These are phyloP conservation scores for Lucifuga dentata DNA, from an alignment of 2,113 vertebrate species.

Conservation along the genomic window DNA sequence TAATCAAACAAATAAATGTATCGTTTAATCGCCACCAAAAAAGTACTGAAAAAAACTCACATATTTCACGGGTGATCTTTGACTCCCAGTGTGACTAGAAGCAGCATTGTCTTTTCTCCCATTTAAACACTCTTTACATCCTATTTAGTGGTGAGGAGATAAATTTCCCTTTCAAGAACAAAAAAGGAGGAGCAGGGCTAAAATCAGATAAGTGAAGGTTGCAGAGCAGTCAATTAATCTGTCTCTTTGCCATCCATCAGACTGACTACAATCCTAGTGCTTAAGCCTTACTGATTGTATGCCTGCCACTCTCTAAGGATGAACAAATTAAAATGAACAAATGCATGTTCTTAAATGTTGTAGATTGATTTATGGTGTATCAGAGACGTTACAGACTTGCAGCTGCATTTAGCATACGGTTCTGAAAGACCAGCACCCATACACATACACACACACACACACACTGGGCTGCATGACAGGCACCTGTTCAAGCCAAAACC, in stretches of 20 bases:
- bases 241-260: conserved; percentile 78
- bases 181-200: conserved; percentile 72
- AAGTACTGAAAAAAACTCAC: background rate
- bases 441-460: no score
- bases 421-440: background rate
- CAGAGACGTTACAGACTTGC: conserved; percentile 37
- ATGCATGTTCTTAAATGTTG: conserved; percentile 35
- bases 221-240: conserved; percentile 76
- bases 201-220: conserved; percentile 78
- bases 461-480: conserved; percentile 2
- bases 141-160: conserved; percentile 67
- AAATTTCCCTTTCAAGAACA: conserved; percentile 73
- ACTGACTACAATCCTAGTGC: conserved; percentile 58
- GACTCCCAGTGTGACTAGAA: conserved; percentile 31
- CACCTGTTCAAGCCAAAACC: conserved; percentile 23
- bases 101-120: conserved; percentile 64
- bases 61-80: conserved; percentile 25
- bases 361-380: conserved; percentile 35
- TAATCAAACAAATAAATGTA: background rate
- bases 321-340: conserved; percentile 46
- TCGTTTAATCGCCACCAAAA: no score
- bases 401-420: conserved; percentile 3
- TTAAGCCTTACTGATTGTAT: conserved; percentile 51
- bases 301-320: conserved; percentile 25
- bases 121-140: conserved; percentile 76